These are phyloP conservation scores for Eugnorisma glareosa DNA, from an alignment of 2,888 invertebrate species.

Conservation along the genomic window DNA sequence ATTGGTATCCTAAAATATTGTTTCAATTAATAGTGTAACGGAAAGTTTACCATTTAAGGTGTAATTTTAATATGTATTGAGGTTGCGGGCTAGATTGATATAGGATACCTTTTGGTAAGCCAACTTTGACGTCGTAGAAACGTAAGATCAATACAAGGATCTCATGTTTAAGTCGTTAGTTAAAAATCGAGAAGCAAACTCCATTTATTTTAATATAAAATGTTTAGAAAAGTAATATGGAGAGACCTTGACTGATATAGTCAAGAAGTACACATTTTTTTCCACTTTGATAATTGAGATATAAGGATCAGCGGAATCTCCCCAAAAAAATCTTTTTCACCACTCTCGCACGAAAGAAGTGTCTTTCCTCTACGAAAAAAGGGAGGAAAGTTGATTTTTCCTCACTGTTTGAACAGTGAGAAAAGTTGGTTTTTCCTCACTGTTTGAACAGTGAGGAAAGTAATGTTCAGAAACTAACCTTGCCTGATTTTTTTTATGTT, in stretches of 20 bases:
- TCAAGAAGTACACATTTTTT: not conserved
- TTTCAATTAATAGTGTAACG: conserved; percentile 22
- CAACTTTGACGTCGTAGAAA: not conserved
- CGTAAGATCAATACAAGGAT: not conserved
- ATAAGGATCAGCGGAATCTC: not conserved
- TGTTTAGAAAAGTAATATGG: not conserved
- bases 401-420: too few species aligned
- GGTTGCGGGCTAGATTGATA: conserved; percentile 25
- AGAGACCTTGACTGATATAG: not conserved
- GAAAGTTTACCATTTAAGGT: conserved; percentile 39
- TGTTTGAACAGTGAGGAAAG: too few species aligned
- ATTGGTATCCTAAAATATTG: conserved; percentile 27
- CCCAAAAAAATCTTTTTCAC: too few species aligned
- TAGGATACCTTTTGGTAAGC: conserved; percentile 11
- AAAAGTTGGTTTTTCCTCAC: too few species aligned
- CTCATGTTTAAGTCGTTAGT: conserved; percentile 11
- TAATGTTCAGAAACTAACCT: too few species aligned
- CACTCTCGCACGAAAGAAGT: too few species aligned
- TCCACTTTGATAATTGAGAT: not conserved
- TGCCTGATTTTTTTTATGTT: too few species aligned
- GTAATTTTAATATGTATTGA: conserved; percentile 25
- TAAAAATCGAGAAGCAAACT: not conserved
- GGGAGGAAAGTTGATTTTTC: too few species aligned
- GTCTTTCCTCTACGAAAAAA: too few species aligned
- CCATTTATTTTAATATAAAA: not conserved